Conservation (phyloP, 2,888 invertebrate species). For the Arge pagana region DNA sequence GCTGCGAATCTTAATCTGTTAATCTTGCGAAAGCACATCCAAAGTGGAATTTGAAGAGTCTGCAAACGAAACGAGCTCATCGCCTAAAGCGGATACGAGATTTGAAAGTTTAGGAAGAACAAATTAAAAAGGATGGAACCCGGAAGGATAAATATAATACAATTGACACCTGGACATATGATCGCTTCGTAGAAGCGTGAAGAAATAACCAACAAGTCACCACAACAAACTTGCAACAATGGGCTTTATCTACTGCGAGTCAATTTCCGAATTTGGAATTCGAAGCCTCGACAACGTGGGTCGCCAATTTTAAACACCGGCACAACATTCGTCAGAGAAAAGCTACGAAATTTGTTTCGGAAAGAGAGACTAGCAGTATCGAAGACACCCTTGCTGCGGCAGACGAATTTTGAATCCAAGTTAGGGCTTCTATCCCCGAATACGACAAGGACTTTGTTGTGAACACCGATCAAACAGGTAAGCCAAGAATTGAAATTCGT, state of each 20-base stretch:
- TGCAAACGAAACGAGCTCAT: neutral
- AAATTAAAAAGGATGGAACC: neutral
- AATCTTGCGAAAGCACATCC: neutral
- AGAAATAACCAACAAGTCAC: neutral
- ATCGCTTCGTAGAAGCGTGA: neutral
- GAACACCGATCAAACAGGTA: conserved; percentile 13
- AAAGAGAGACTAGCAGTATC: neutral
- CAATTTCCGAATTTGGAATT: neutral
- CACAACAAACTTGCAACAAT: too few species aligned
- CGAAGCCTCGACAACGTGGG: neutral
- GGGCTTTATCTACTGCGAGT: neutral
- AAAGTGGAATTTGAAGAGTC: neutral
- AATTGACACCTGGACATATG: neutral
- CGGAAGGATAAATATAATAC: neutral
- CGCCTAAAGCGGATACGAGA: neutral
- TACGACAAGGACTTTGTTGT: conserved; percentile 1
- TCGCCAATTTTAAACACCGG: neutral
- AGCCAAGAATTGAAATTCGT: too few species aligned
- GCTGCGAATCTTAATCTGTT: too few species aligned
- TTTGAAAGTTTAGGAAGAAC: neutral
- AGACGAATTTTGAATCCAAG: neutral
- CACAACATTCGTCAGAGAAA: neutral
- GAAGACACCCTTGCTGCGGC: conserved; percentile 1
- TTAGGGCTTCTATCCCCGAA: neutral
- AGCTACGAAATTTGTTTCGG: neutral